Conservation (phyloP, 1,140 invertebrate species). For the Archivesica marissinica region DNA sequence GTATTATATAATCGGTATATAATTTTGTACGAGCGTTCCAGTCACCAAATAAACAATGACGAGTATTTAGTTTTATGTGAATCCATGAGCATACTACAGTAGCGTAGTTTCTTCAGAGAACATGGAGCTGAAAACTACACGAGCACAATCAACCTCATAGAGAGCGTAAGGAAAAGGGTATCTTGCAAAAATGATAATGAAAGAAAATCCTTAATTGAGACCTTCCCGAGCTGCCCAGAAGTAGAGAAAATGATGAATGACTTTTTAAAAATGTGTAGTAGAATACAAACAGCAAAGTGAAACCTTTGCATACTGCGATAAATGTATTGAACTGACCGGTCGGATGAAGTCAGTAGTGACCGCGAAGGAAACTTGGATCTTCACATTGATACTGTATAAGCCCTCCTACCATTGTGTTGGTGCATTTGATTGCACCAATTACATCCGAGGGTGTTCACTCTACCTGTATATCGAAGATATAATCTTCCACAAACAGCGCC, state of each 20-base stretch:
- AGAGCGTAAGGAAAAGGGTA: not conserved
- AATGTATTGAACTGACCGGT: not conserved
- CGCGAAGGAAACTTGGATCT: slow-evolving; percentile 21
- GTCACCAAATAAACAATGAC: too few relatives aligned
- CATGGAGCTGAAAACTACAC: not conserved
- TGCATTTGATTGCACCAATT: slow-evolving; percentile 6
- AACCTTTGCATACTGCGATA: too few relatives aligned
- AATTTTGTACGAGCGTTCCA: too few relatives aligned
- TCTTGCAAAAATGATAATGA: not conserved
- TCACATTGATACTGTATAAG: not conserved
- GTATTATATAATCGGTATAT: too few relatives aligned
- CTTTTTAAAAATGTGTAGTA: slow-evolving; percentile 5
- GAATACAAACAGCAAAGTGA: too few relatives aligned
- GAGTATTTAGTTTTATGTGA: slow-evolving; percentile 18
- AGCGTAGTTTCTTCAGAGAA: not conserved
- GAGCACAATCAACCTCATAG: not conserved
- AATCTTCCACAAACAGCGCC: slow-evolving; percentile 31
- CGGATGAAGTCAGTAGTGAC: slow-evolving; percentile 14
- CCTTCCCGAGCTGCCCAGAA: not conserved
- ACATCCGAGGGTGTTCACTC: slow-evolving; percentile 31
- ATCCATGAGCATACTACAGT: slow-evolving; percentile 15
- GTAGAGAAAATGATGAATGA: not conserved
- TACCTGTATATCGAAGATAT: slow-evolving; percentile 40
- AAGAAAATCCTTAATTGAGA: not conserved
- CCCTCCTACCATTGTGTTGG: slow-evolving; percentile 26